These are phyloP conservation scores for Tinea pellionella DNA, from an alignment of 2,888 invertebrate species.

Conservation along the genomic window DNA sequence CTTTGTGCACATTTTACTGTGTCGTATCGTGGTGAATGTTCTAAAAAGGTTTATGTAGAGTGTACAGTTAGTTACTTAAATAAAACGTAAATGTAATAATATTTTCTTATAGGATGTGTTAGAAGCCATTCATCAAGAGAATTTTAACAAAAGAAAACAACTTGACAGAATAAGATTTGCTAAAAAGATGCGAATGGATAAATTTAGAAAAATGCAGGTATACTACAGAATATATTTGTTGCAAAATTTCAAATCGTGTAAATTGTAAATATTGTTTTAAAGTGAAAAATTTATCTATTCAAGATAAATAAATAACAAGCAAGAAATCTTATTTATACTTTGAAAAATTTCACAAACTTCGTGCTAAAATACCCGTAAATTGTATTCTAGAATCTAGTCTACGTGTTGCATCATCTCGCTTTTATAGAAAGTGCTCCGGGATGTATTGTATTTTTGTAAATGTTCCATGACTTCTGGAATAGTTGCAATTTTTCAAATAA, in stretches of 20 bases:
- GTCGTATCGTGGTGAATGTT: too few species aligned
- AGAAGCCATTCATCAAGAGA: constrained; percentile 71
- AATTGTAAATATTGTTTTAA: too few species aligned
- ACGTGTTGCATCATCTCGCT: not conserved
- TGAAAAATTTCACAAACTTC: not conserved
- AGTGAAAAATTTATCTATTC: too few species aligned
- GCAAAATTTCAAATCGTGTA: not conserved
- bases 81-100: too few species aligned
- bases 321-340: not conserved
- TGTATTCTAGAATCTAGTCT: not conserved
- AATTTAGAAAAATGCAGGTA: constrained; percentile 71
- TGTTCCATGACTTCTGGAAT: not conserved
- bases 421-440: not conserved
- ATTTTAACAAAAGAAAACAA: constrained; percentile 71
- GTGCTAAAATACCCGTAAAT: not conserved
- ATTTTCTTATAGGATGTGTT: constrained; percentile 62
- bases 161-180: constrained; percentile 70
- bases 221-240: not conserved
- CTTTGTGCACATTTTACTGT: too few species aligned
- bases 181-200: constrained; percentile 71
- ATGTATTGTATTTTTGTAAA: not conserved
- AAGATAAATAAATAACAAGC: not conserved
- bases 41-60: too few species aligned
- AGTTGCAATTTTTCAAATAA: not conserved
- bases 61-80: too few species aligned